These are phyloP conservation scores for Temnothorax unifasciatus DNA, from an alignment of 2,888 invertebrate species.

Conservation along the genomic window DNA sequence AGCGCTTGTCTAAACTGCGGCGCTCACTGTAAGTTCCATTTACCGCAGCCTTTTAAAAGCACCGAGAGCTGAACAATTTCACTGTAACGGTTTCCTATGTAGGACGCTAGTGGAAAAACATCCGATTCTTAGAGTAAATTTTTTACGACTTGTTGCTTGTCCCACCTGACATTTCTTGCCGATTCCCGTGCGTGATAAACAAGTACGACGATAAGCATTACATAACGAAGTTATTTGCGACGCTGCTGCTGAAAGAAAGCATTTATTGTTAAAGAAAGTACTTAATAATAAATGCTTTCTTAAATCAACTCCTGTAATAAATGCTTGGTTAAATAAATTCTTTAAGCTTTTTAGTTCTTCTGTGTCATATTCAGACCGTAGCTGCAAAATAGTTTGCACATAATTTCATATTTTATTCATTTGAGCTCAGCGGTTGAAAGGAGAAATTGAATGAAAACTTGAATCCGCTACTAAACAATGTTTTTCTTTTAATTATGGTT, in stretches of 20 bases:
- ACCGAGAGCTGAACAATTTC: conserved; percentile 48
- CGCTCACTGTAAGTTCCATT: conserved; percentile 48
- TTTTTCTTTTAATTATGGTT: neutral
- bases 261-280: neutral
- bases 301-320: too few relatives aligned
- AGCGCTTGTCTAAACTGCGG: conserved; percentile 51
- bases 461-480: neutral
- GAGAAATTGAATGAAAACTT: neutral
- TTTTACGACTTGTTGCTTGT: conserved; percentile 15
- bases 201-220: neutral
- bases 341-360: too few relatives aligned
- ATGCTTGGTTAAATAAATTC: too few relatives aligned
- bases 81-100: conserved; percentile 42
- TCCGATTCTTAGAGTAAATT: conserved; percentile 46
- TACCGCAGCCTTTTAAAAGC: conserved; percentile 56
- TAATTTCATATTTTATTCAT: conserved; percentile 2
- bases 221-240: neutral
- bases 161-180: neutral
- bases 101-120: conserved; percentile 28
- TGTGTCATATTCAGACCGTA: too few relatives aligned
- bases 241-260: neutral
- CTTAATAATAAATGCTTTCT: too few relatives aligned
- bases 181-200: neutral
- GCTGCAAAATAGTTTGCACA: neutral
- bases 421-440: neutral